phyloP scores from a whole-genome alignment of 2,888 invertebrate species.

The Scaptomyza polygonia region DNA sequence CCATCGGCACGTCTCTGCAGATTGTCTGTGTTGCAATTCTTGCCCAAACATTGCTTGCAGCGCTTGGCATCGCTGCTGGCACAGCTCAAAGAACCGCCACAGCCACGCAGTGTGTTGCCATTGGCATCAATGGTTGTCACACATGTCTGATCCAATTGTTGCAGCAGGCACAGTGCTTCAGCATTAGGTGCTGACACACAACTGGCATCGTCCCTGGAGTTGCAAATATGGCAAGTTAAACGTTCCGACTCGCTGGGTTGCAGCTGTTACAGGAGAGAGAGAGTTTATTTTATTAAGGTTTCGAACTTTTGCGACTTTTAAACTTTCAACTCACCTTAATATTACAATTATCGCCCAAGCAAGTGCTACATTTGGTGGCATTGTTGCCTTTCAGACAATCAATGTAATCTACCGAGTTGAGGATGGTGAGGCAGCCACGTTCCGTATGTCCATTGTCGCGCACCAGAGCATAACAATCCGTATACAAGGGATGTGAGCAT shows the following conservation, averaged over 20 bases:
- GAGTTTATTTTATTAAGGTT: background rate
- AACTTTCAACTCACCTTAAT: constrained; percentile 12
- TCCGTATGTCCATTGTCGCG: constrained; percentile 75
- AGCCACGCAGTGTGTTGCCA: constrained; percentile 76
- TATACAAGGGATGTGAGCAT: constrained; percentile 60
- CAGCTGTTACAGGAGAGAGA: constrained; percentile 56
- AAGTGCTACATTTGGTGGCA: constrained; percentile 61
- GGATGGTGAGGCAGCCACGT: constrained; percentile 73
- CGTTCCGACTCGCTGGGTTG: constrained; percentile 76
- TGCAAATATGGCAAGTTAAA: constrained; percentile 72
- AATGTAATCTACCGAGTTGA: constrained; percentile 66
- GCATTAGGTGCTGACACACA: constrained; percentile 66
- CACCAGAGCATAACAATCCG: constrained; percentile 75
- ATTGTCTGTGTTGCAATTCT: constrained; percentile 72
- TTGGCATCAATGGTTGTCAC: constrained; percentile 55
- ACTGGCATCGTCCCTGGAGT: constrained; percentile 46
- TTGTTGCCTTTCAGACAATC: constrained; percentile 61
- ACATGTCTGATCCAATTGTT: constrained; percentile 61
- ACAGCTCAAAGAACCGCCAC: constrained; percentile 66
- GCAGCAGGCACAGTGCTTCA: constrained; percentile 56
- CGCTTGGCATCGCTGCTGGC: constrained; percentile 13
- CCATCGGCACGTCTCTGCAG: constrained; percentile 69
- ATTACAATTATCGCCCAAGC: constrained; percentile 71
- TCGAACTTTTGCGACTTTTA: no score
- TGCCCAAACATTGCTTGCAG: constrained; percentile 67